Conservation (phyloP, 1,140 invertebrate species). For the Lerema accius region DNA sequence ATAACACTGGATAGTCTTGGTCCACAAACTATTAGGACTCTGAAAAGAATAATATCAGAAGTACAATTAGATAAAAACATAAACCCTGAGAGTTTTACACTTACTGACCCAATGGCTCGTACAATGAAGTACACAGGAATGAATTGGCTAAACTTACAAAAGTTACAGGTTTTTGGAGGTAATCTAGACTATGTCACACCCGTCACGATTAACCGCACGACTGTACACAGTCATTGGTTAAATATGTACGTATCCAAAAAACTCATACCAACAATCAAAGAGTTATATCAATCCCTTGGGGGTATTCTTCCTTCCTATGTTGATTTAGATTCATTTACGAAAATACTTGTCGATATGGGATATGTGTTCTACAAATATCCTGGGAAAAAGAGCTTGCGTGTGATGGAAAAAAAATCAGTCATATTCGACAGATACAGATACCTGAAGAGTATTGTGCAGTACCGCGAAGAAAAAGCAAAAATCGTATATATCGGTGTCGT, state of each 20-base stretch:
- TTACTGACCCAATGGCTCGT: too few species aligned
- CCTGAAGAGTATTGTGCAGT: conserved; percentile 37
- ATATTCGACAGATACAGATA: conserved; percentile 52
- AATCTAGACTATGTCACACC: too few species aligned
- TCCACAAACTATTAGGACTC: too few species aligned
- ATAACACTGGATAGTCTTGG: too few species aligned
- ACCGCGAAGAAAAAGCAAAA: conserved; percentile 29
- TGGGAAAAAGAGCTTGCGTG: conserved; percentile 1
- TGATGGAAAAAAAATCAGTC: conserved; percentile 49
- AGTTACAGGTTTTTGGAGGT: too few species aligned
- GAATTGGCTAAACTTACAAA: too few species aligned
- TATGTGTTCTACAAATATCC: conserved; percentile 44
- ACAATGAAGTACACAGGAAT: neutral
- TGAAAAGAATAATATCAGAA: too few species aligned
- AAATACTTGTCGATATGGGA: conserved; percentile 43
- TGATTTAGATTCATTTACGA: conserved; percentile 46
- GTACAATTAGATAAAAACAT: too few species aligned
- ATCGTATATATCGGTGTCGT: conserved; percentile 39
- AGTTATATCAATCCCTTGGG: conserved; percentile 39
- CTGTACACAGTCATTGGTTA: conserved; percentile 31
- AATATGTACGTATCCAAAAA: conserved; percentile 34
- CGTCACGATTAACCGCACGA: conserved; percentile 39
- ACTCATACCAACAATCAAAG: conserved; percentile 35
- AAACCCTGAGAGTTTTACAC: too few species aligned
- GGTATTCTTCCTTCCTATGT: conserved; percentile 37